These are phyloP conservation scores for Tragelaphus eurycerus DNA, from an alignment of 2,797 vertebrate genomes.

Conservation along the genomic window DNA sequence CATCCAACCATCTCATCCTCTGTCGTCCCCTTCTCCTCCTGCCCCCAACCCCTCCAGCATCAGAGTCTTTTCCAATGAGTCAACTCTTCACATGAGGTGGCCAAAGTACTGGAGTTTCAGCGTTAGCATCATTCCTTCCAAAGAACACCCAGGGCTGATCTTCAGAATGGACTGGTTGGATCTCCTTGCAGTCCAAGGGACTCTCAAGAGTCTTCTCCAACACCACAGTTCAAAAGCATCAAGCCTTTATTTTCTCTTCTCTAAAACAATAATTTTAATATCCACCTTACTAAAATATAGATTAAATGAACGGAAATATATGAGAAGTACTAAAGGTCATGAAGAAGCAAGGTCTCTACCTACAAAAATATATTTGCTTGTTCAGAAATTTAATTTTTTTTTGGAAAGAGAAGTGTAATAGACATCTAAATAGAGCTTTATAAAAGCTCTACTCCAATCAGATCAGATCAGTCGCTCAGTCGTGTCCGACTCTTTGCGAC, in stretches of 20 bases:
- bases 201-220: neutral
- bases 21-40: neutral
- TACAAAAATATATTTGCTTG: conserved; percentile 92
- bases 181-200: neutral
- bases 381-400: conserved; percentile 83
- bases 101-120: neutral
- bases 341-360: conserved; percentile 94
- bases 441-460: conserved; percentile 42
- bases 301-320: neutral
- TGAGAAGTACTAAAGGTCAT: conserved; percentile 74
- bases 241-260: neutral
- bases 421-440: conserved; percentile 79
- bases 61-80: neutral
- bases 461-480: no score
- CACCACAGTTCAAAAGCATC: neutral
- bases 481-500: no score
- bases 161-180: neutral
- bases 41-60: neutral
- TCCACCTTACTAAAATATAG: neutral
- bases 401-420: conserved; percentile 56
- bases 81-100: neutral
- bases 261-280: neutral
- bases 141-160: neutral
- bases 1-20: neutral
- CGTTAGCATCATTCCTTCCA: neutral